phyloP scores from a whole-genome alignment of 2,113 vertebrate genomes.

The Erythrocercus mccallii region DNA sequence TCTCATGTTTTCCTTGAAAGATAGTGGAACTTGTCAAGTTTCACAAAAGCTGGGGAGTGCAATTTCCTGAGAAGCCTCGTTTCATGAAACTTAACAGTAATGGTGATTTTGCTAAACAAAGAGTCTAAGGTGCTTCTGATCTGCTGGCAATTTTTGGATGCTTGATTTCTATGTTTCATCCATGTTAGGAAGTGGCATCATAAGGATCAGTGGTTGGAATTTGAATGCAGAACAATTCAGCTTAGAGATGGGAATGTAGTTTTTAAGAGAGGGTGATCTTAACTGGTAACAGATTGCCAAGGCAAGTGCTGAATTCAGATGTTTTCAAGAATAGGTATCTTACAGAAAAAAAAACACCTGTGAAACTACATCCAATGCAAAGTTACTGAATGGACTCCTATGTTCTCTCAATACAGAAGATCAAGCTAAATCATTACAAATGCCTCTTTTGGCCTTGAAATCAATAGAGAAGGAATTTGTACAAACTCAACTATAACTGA shows the following conservation, averaged over 20 bases:
- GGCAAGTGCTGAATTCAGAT: neutral
- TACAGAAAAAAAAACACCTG: neutral
- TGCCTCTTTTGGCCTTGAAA: neutral
- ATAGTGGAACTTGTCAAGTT: neutral
- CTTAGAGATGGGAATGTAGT: neutral
- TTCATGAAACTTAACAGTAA: neutral
- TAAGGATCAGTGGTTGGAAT: neutral
- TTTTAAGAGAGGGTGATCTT: neutral
- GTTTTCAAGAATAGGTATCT: neutral
- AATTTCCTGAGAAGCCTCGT: neutral
- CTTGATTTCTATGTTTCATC: neutral
- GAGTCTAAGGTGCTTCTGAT: neutral
- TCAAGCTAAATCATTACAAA: neutral
- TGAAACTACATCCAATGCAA: neutral
- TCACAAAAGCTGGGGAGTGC: neutral
- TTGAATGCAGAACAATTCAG: neutral
- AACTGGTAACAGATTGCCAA: neutral
- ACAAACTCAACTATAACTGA: neutral
- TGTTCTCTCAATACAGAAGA: neutral
- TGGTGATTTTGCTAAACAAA: neutral
- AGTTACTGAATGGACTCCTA: neutral
- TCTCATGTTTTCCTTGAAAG: neutral
- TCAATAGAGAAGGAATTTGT: neutral
- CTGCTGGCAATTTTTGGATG: neutral
- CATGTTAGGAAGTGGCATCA: neutral